A percentile compares a stretch with the other conserved stretches of the same genome.
phyloP scores from a whole-genome alignment of 92 coral and sea anemone species.

The Blastomussa wellsi region DNA sequence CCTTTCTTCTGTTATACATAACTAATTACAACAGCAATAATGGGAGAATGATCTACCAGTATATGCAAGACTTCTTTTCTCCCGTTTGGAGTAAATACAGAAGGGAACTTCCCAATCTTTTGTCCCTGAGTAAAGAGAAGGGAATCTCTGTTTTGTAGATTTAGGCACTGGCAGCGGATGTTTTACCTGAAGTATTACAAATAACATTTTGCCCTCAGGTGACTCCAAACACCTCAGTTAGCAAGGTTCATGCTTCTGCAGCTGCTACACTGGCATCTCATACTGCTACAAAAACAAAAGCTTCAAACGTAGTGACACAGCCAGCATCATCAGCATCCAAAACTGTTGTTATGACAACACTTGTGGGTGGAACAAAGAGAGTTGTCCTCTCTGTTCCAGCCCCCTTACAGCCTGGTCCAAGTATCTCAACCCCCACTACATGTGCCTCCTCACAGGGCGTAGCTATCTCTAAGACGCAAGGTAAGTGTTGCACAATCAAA shows the following conservation, averaged over 20 bases:
- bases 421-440: slow-evolving; percentile 2
- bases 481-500: slow-evolving; percentile 2
- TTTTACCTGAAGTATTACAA: background rate
- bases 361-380: slow-evolving; percentile 84
- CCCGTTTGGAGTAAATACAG: too few species aligned
- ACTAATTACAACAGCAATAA: too few species aligned
- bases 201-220: background rate
- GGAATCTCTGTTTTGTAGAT: too few species aligned
- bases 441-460: slow-evolving; percentile 23
- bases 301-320: slow-evolving; percentile 2
- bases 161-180: too few species aligned
- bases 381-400: slow-evolving; percentile 89
- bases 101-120: too few species aligned
- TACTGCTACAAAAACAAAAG: slow-evolving; percentile 10
- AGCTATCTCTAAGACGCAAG: slow-evolving; percentile 20
- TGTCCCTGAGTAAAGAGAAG: too few species aligned
- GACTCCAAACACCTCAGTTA: slow-evolving; percentile 11
- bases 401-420: slow-evolving; percentile 34
- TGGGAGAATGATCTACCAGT: too few species aligned
- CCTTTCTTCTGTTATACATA: too few species aligned
- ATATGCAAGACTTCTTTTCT: too few species aligned
- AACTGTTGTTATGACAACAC: slow-evolving; percentile 87
- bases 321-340: slow-evolving; percentile 56
- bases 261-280: slow-evolving; percentile 10
- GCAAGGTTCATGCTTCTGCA: slow-evolving; percentile 9